A percentile compares a stretch with the other conserved stretches of the same genome.
Evolutionary conservation across 2,113 vertebrate genomes (phyloP).

Genomic region (Syrrhaptes paradoxus): DNA sequence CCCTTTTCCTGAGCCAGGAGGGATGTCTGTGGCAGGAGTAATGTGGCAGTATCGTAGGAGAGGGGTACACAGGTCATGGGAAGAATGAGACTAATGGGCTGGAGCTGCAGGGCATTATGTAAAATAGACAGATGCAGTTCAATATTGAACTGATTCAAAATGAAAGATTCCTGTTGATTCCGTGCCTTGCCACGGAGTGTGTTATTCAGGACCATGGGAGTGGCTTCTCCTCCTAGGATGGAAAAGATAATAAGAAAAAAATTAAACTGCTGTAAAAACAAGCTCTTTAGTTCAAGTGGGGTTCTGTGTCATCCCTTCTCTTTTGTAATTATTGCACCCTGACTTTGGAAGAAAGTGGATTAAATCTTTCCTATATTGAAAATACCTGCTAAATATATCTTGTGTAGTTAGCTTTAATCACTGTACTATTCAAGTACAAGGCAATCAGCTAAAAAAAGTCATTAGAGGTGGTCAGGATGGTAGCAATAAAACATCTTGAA

Average conservation of each 20-base stretch:
- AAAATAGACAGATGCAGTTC: neutral
- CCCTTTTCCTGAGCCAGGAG: neutral
- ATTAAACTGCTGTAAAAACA: neutral
- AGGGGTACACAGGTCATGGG: neutral
- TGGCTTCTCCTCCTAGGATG: neutral
- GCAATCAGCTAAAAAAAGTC: neutral
- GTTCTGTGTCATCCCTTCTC: neutral
- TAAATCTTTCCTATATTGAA: neutral
- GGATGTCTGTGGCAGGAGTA: neutral
- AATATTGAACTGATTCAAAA: neutral
- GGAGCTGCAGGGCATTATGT: neutral
- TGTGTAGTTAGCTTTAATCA: neutral
- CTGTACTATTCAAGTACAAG: neutral
- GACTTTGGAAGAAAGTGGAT: neutral
- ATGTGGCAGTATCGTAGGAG: neutral
- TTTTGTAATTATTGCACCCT: neutral
- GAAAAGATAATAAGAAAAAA: neutral
- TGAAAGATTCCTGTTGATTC: neutral
- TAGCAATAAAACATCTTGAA: neutral
- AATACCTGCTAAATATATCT: neutral
- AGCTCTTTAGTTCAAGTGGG: neutral
- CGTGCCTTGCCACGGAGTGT: neutral
- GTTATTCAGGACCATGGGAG: neutral
- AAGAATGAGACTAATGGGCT: neutral
- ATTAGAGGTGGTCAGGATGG: neutral